Percentiles rank a stretch among this genome's conserved stretches.
phyloP scores from a whole-genome alignment of 1,140 invertebrate genomes.

The Drosophila murphyi region DNA sequence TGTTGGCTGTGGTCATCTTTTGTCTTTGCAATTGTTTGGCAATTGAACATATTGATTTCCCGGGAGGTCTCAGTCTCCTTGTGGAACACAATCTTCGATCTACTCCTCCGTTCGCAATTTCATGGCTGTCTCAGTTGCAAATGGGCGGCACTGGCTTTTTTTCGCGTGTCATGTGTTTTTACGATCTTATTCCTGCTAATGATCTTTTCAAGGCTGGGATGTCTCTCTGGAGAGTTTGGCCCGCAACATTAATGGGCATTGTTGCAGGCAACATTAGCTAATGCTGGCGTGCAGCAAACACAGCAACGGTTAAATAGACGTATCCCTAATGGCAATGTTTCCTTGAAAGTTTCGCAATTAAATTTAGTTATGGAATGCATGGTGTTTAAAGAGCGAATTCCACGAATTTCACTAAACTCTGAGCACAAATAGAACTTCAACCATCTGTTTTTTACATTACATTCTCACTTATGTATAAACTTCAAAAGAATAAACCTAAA shows the following conservation, averaged over 20 bases:
- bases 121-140: slow-evolving; percentile 60
- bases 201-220: slow-evolving; percentile 64
- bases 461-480: no score
- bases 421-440: neutral
- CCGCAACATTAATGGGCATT: slow-evolving; percentile 34
- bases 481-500: no score
- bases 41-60: slow-evolving; percentile 78
- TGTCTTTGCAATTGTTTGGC: slow-evolving; percentile 75
- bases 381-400: slow-evolving; percentile 15
- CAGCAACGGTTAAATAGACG: no score
- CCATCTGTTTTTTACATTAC: neutral
- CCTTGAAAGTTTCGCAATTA: slow-evolving; percentile 40
- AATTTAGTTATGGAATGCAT: slow-evolving; percentile 3
- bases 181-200: slow-evolving; percentile 81
- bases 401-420: neutral
- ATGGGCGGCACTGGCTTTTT: slow-evolving; percentile 69
- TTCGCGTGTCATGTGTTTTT: slow-evolving; percentile 76
- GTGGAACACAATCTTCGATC: slow-evolving; percentile 7
- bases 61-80: slow-evolving; percentile 58
- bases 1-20: slow-evolving; percentile 52
- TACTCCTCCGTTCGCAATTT: slow-evolving; percentile 50
- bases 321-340: slow-evolving; percentile 17
- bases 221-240: slow-evolving; percentile 7
- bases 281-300: slow-evolving; percentile 15
- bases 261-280: slow-evolving; percentile 32